Percentiles rank a stretch among this genome's conserved stretches.
These are phyloP conservation scores for Drosophila setifemur DNA, from an alignment of 1,140 invertebrate genomes.

Conservation along the genomic window DNA sequence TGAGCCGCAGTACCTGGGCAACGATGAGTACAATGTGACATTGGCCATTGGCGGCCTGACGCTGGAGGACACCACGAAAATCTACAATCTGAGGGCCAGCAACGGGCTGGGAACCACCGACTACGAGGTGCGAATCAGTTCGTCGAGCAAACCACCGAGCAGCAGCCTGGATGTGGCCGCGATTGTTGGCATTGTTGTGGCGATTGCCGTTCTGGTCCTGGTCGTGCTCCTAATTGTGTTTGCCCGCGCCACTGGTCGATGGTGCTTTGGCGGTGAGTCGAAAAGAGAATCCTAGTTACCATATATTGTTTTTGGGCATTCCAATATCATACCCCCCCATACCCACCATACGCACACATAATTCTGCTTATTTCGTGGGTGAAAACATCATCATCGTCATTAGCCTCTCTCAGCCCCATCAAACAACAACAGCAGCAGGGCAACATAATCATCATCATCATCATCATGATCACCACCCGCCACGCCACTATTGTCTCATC, in stretches of 20 bases:
- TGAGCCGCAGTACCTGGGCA: conserved; percentile 83
- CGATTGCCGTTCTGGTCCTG: conserved; percentile 86
- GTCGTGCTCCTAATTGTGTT: conserved; percentile 88
- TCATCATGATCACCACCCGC: conserved; percentile 35
- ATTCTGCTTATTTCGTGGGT: conserved; percentile 54
- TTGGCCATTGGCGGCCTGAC: conserved; percentile 86
- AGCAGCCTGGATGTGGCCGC: conserved; percentile 88
- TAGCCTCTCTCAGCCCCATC: conserved; percentile 24
- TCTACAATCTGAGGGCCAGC: conserved; percentile 86
- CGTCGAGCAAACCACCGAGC: conserved; percentile 83
- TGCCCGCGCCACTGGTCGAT: conserved; percentile 89
- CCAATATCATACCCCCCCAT: too few species aligned
- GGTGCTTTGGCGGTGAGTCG: conserved; percentile 92
- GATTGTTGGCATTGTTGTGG: conserved; percentile 89
- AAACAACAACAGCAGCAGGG: conserved; percentile 35
- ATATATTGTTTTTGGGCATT: too few species aligned
- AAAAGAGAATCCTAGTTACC: too few species aligned
- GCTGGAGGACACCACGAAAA: conserved; percentile 89
- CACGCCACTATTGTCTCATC: conserved; percentile 50
- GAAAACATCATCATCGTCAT: conserved; percentile 51
- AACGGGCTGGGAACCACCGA: conserved; percentile 86
- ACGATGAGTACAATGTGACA: conserved; percentile 86
- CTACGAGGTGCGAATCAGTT: conserved; percentile 87
- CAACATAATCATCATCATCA: conserved; percentile 36
- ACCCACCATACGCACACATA: conserved; percentile 16